These are phyloP conservation scores for Tachuris rubrigastra DNA, from an alignment of 2,113 vertebrate genomes.

Conservation along the genomic window DNA sequence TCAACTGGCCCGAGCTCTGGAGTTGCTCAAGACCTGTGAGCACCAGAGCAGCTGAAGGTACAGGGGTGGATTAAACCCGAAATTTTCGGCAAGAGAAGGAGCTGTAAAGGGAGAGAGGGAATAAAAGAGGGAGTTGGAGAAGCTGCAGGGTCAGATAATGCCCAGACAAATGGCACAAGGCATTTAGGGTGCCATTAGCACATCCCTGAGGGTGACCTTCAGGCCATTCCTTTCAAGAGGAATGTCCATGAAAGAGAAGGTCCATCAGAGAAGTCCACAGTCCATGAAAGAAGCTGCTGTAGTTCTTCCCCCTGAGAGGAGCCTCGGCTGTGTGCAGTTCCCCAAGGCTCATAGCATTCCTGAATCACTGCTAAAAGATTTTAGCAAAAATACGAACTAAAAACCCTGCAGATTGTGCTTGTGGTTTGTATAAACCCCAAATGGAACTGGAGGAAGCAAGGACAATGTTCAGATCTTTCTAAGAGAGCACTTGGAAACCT, in stretches of 20 bases:
- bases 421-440: not conserved
- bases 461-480: not conserved
- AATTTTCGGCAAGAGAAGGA: not conserved
- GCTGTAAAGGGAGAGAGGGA: not conserved
- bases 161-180: not conserved
- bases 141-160: not conserved
- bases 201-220: not conserved
- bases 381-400: not conserved
- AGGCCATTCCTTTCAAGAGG: not conserved
- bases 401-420: not conserved
- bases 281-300: not conserved
- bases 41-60: not conserved
- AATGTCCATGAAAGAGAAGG: not conserved
- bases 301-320: not conserved
- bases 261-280: not conserved
- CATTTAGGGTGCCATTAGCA: not conserved
- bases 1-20: not conserved
- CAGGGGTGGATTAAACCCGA: accelerated
- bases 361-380: not conserved
- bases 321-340: not conserved
- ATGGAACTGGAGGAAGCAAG: not conserved
- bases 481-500: not conserved
- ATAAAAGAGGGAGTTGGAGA: not conserved
- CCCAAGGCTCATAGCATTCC: accelerated
- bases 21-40: accelerated